Evolutionary conservation across 2,888 invertebrate species (phyloP).

Genomic region (Aethes cnicana): DNA sequence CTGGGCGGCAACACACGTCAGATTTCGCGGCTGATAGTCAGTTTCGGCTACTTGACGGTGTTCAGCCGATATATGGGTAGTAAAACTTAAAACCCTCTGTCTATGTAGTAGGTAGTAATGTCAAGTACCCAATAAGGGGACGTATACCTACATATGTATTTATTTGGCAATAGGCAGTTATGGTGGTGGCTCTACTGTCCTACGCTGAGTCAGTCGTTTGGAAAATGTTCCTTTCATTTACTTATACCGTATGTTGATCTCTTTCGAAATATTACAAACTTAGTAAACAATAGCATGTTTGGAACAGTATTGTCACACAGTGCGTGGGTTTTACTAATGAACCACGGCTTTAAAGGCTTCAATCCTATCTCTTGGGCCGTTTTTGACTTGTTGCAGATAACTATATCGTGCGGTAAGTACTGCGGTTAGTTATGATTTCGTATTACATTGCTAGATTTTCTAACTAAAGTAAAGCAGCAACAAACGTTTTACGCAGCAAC

Average conservation of each 20-base stretch:
- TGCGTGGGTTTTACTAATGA: conserved; percentile 67
- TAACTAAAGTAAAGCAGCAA: conserved; percentile 9
- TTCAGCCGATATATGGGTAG: no score
- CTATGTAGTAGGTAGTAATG: no score
- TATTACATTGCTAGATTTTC: background rate
- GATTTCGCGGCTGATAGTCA: no score
- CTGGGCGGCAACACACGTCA: no score
- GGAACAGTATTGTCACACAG: conserved; percentile 49
- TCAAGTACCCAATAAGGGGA: no score
- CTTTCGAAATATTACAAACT: conserved; percentile 10
- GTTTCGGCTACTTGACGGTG: no score
- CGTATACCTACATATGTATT: no score
- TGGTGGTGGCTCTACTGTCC: no score
- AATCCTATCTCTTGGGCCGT: conserved; percentile 36
- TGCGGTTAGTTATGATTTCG: conserved; percentile 26
- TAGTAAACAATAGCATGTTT: conserved; percentile 53
- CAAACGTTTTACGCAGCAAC: conserved; percentile 16
- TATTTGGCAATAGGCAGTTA: no score
- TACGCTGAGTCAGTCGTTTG: no score
- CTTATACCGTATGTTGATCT: conserved; percentile 9
- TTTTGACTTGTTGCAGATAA: conserved; percentile 39
- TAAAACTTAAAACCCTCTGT: no score
- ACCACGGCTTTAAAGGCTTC: conserved; percentile 34
- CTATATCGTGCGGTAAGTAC: conserved; percentile 28
- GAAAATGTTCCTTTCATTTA: background rate